These are phyloP conservation scores for Pteromalus puparum DNA, from an alignment of 1,140 invertebrate species.

Conservation along the genomic window DNA sequence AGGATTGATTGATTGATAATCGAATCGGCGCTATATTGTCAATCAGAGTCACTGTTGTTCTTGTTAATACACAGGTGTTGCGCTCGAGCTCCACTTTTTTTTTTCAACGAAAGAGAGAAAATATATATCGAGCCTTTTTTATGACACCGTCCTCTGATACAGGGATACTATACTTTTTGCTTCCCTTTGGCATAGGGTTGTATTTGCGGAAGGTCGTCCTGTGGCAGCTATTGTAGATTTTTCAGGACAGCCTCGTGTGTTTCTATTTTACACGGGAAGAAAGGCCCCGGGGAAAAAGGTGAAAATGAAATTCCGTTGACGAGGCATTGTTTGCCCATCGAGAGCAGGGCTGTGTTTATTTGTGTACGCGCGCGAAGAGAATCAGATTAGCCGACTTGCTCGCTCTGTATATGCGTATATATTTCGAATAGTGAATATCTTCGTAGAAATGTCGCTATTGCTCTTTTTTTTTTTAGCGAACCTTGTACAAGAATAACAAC, in stretches of 20 bases:
- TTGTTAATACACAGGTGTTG: background rate
- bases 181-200: background rate
- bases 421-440: background rate
- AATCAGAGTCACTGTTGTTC: background rate
- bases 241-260: background rate
- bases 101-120: background rate
- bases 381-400: background rate
- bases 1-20: slow-evolving; percentile 19
- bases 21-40: background rate
- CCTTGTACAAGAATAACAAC: too few relatives aligned
- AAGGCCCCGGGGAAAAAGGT: background rate
- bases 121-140: background rate
- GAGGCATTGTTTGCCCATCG: slow-evolving; percentile 18
- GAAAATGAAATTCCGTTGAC: background rate
- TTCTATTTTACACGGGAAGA: background rate
- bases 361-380: background rate
- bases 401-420: background rate
- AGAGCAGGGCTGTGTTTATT: background rate
- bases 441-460: background rate
- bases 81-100: background rate
- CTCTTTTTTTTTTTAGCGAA: too few relatives aligned
- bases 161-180: background rate
- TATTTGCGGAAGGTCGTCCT: background rate
- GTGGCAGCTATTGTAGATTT: slow-evolving; percentile 19
- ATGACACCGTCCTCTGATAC: background rate